Evolutionary conservation across 2,797 vertebrate genomes (phyloP).

Genomic region (Lophius americanus): DNA sequence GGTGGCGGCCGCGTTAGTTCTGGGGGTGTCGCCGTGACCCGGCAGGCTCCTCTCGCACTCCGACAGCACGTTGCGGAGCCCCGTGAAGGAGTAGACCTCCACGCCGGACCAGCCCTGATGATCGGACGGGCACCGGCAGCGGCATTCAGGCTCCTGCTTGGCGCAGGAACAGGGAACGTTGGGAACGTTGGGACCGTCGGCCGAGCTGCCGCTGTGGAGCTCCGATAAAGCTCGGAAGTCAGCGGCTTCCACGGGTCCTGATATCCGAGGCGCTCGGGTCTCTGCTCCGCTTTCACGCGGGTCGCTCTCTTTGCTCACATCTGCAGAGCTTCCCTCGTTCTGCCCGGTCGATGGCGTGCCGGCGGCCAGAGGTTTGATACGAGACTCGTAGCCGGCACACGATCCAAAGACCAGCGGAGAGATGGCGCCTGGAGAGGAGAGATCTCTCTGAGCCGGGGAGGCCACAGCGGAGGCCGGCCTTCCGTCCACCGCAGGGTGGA

Average conservation of each 20-base stretch:
- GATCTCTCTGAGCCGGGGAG: conserved; percentile 75
- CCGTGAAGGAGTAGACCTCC: conserved; percentile 96
- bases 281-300: conserved; percentile 51
- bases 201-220: conserved; percentile 58
- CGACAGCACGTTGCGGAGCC: conserved; percentile 86
- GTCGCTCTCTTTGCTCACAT: conserved; percentile 50
- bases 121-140: conserved; percentile 62
- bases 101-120: conserved; percentile 87
- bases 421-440: conserved; percentile 46
- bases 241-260: conserved; percentile 62
- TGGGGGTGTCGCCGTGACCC: conserved; percentile 72
- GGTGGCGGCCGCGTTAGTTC: conserved; percentile 77
- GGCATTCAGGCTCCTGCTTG: conserved; percentile 2
- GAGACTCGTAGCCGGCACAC: conserved; percentile 61
- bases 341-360: neutral
- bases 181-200: neutral
- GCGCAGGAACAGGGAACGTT: conserved; percentile 44
- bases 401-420: conserved; percentile 72
- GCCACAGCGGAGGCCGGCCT: conserved; percentile 29
- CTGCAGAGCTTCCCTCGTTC: conserved; percentile 37
- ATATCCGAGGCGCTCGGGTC: conserved; percentile 8
- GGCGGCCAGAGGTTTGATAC: neutral
- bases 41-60: conserved; percentile 84
- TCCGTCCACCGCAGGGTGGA: conserved; percentile 4
- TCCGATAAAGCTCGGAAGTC: conserved; percentile 90